Evolutionary conservation across 2,888 invertebrate species (phyloP), one percentile per base, ranked within the genome.

Genomic region (Cremastobaeus sp.): DNA sequence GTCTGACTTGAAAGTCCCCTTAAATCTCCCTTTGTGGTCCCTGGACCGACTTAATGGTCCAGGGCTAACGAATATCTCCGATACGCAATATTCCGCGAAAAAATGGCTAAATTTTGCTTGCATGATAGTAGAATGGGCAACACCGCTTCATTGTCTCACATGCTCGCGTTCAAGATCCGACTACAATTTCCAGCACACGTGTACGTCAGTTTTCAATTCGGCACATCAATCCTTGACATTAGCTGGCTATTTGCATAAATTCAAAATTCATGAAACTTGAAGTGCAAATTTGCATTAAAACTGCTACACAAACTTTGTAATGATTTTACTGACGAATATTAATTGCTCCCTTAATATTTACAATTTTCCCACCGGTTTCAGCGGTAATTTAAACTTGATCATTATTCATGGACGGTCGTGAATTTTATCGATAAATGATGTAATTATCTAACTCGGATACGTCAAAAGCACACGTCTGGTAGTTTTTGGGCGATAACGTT

Each of bases 141-240:
- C n/a, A n/a, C n/a, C n/a, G n/a, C n/a, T n/a, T n/a, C n/a, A n/a
- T n/a, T n/a, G n/a, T n/a, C n/a, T n/a, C n/a, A n/a, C n/a, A n/a
- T n/a, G n/a, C n/a, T n/a, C n/a, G n/a, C n/a, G n/a, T n/a, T n/a
- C n/a, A n/a, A n/a, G n/a, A n/a, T n/a, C n/a, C n/a, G n/a, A n/a
- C n/a, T n/a, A n/a, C n/a, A 54, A 66, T 66, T 66, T 66, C 17
- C 37, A 65, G n/a, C 47, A 39, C 15, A 21, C 55, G 30, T 55
- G 28, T 30, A n/a, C 55, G 12, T 47, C 52, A 66, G 55, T 55
- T 55, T 66, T 65, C 30, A 35, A 35, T 35, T 37, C 28, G 39
- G n/a, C 39, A 21, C 47, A 20, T 65, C 65, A 65, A 55, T 66
- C 39, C 41, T 66, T 55, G 48, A 54, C 55, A 48, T 45, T 66